Percentiles rank a stretch among this genome's conserved stretches.
These are phyloP conservation scores for Parotia lawesii DNA, from an alignment of 2,113 vertebrate species.

Conservation along the genomic window DNA sequence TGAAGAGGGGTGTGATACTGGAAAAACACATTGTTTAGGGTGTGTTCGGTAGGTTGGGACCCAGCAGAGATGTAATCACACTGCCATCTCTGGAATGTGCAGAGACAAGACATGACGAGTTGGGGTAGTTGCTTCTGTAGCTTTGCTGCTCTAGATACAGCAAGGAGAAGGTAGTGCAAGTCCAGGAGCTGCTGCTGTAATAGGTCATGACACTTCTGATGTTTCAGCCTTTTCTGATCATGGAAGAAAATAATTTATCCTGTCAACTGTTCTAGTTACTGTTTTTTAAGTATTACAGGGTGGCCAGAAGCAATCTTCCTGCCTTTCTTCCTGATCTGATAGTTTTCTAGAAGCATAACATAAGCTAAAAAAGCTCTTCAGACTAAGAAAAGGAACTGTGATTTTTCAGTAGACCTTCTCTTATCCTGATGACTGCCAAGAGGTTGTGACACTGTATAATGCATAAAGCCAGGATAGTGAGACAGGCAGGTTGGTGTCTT, in stretches of 20 bases:
- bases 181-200: background rate
- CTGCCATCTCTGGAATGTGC: constrained; percentile 53
- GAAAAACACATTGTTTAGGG: constrained; percentile 45
- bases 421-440: background rate
- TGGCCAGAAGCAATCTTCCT: background rate
- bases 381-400: background rate
- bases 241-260: background rate
- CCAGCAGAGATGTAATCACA: background rate
- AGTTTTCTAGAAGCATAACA: background rate
- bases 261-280: constrained; percentile 21
- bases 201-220: background rate
- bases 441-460: background rate
- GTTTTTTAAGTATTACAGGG: background rate
- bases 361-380: background rate
- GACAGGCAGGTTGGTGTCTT: background rate
- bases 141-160: background rate
- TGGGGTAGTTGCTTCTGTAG: background rate
- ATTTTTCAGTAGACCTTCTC: background rate
- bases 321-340: background rate
- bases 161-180: background rate
- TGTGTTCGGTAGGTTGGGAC: constrained; percentile 20
- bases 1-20: constrained; percentile 21
- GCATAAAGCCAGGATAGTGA: background rate
- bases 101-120: constrained; percentile 32
- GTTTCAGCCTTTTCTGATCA: background rate